Conservation (phyloP, 2,113 vertebrate genomes). For the Bufo gargarizans region DNA sequence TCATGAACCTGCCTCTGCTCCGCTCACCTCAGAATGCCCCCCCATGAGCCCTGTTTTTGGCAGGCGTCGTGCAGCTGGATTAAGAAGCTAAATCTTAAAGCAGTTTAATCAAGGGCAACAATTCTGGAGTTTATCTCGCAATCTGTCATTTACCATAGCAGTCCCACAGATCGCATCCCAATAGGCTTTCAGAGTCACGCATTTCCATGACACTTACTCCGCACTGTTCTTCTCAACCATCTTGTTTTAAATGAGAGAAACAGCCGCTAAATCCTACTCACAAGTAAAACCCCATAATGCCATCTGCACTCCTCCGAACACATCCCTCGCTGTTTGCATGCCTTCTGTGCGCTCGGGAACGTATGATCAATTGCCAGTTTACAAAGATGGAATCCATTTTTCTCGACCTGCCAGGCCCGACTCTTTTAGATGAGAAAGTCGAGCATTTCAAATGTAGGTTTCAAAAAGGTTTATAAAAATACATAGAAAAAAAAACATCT, state of each 20-base stretch:
- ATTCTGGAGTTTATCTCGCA: constrained; percentile 39
- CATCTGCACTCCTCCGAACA: background rate
- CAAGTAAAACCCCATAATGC: constrained; percentile 4
- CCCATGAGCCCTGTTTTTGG: background rate
- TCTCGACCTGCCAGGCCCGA: background rate
- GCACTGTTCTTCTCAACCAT: background rate
- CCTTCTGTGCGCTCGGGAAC: background rate
- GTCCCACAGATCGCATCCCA: constrained; percentile 17
- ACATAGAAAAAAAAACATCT: background rate
- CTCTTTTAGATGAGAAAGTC: background rate
- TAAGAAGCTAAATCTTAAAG: constrained; percentile 19
- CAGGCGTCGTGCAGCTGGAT: background rate
- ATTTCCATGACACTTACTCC: constrained; percentile 5
- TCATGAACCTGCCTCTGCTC: background rate
- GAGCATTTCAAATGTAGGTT: background rate
- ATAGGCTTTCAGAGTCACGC: constrained; percentile 22
- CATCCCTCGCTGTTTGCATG: background rate
- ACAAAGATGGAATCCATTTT: background rate
- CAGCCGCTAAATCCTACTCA: constrained; percentile 13
- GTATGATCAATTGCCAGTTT: background rate
- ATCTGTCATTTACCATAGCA: constrained; percentile 36
- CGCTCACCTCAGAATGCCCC: background rate
- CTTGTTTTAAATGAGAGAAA: constrained; percentile 19
- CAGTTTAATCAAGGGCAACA: constrained; percentile 13
- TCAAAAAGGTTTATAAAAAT: background rate